Evolutionary conservation across 2,888 invertebrate species (phyloP).

Genomic region (Timandra comae): DNA sequence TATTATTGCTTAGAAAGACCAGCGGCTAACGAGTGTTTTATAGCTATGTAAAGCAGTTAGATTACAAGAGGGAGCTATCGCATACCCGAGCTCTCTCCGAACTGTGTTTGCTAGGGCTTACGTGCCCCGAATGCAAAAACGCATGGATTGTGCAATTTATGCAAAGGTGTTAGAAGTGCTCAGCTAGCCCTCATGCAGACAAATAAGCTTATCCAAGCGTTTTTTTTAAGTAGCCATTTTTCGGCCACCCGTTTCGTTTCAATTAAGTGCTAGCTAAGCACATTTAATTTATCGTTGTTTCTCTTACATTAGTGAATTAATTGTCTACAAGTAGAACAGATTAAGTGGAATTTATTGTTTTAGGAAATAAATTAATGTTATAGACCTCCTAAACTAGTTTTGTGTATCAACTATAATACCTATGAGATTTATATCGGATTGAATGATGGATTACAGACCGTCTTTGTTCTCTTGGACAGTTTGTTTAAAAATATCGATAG

Average conservation of each 20-base stretch:
- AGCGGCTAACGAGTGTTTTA: slow-evolving; percentile 19
- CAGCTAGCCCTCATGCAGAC: slow-evolving; percentile 11
- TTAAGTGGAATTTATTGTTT: slow-evolving; percentile 12
- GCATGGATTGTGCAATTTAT: slow-evolving; percentile 25
- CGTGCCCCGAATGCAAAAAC: slow-evolving; percentile 27
- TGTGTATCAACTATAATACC: background rate
- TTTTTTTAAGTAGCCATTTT: background rate
- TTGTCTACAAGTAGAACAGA: slow-evolving; percentile 9
- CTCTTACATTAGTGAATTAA: background rate
- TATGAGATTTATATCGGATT: slow-evolving; percentile 14
- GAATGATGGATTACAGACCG: slow-evolving; percentile 8
- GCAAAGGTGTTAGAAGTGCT: slow-evolving; percentile 22
- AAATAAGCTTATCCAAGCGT: slow-evolving; percentile 16
- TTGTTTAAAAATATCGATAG: slow-evolving; percentile 25
- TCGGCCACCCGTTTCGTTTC: background rate
- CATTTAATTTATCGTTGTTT: background rate
- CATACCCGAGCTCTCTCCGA: slow-evolving; percentile 15
- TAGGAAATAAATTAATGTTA: slow-evolving; percentile 12
- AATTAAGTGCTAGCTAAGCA: no score
- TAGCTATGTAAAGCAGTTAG: slow-evolving; percentile 22
- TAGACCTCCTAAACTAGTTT: slow-evolving; percentile 3
- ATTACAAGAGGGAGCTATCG: slow-evolving; percentile 22
- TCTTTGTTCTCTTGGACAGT: slow-evolving; percentile 24
- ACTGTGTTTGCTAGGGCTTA: slow-evolving; percentile 24
- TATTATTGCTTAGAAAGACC: background rate